These are phyloP conservation scores for Spodoptera exigua DNA, from an alignment of 2,888 invertebrate genomes.

Conservation along the genomic window DNA sequence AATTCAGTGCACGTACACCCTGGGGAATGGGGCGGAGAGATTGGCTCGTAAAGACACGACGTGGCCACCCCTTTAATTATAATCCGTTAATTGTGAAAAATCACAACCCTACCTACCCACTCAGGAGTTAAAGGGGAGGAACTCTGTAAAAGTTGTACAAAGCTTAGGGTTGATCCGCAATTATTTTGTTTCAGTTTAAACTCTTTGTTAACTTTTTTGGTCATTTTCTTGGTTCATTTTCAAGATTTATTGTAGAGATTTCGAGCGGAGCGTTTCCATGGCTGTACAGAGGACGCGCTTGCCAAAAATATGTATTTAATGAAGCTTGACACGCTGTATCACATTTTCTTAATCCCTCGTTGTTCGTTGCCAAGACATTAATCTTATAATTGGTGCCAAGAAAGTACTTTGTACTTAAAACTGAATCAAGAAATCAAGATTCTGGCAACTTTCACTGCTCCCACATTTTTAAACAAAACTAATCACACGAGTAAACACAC, in stretches of 20 bases:
- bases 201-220: constrained; percentile 10
- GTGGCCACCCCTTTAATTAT: constrained; percentile 77
- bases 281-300: constrained; percentile 6
- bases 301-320: constrained; percentile 36
- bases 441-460: not conserved
- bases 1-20: constrained; percentile 68
- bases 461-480: not conserved
- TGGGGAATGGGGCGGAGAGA: constrained; percentile 60
- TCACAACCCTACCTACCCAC: constrained; percentile 53
- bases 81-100: constrained; percentile 79
- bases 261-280: constrained; percentile 4
- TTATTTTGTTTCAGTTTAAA: constrained; percentile 31
- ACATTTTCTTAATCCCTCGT: constrained; percentile 34
- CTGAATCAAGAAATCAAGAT: constrained; percentile 15
- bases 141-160: constrained; percentile 35
- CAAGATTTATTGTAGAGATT: constrained; percentile 5
- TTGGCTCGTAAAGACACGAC: constrained; percentile 71
- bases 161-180: constrained; percentile 34
- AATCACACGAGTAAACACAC: not conserved
- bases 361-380: constrained; percentile 25
- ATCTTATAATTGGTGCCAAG: constrained; percentile 34
- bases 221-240: not conserved
- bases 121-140: constrained; percentile 41
- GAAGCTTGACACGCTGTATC: constrained; percentile 17
- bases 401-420: constrained; percentile 20